Evolutionary conservation across 2,797 vertebrate species (phyloP).

Genomic region (Pseudochirops corinnae): DNA sequence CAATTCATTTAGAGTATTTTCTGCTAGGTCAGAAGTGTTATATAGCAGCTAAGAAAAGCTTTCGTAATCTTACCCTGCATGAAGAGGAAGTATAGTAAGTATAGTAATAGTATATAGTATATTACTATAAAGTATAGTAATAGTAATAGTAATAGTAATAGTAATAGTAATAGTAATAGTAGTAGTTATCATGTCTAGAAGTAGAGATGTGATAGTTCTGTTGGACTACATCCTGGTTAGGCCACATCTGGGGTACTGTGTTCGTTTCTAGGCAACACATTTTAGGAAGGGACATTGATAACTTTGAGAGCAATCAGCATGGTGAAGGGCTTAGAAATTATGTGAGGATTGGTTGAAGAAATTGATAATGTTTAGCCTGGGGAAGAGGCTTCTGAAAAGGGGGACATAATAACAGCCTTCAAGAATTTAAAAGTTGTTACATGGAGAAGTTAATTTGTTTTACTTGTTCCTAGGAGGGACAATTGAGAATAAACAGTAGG

Average conservation of each 20-base stretch:
- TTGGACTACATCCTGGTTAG: background rate
- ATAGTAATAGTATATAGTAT: no score
- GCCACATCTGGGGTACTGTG: background rate
- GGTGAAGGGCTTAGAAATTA: background rate
- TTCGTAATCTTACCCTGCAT: background rate
- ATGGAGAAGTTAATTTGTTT: background rate
- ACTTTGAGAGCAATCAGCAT: background rate
- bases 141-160: no score
- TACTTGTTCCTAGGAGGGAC: background rate
- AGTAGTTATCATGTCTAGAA: background rate
- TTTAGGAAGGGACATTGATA: background rate
- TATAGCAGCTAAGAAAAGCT: background rate
- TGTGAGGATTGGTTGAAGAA: background rate
- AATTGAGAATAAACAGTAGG: background rate
- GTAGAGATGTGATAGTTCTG: background rate
- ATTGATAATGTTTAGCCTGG: background rate
- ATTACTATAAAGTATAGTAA: no score
- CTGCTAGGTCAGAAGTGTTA: background rate
- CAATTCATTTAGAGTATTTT: background rate
- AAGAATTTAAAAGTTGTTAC: background rate
- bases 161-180: no score
- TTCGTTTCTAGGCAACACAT: background rate
- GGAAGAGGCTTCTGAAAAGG: background rate
- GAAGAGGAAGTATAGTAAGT: background rate
- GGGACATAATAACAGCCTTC: background rate